Base-by-base conservation (phyloP, 2,888 invertebrate genomes). In the Plagodis pulveraria region DNA sequence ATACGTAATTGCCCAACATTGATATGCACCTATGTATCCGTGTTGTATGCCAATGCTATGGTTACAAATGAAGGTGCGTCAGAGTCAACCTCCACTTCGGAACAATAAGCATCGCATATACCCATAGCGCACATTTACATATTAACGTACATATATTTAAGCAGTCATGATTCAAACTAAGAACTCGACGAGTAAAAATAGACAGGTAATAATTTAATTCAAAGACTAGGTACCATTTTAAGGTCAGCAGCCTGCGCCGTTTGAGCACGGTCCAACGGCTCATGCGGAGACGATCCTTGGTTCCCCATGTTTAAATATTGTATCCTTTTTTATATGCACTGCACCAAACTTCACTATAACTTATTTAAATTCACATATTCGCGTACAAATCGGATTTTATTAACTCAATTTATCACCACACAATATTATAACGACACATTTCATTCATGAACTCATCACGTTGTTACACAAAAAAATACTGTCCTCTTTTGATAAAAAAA, bases 271-370 rank as follows among this genome's bases (percentile, higher is more conserved):
- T 96, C 96, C 84, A 97, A 94, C 74, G 97, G 96, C 88, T 96
- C 96, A 88, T 97, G 97, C 71, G 95, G 94, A 80, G 96, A 96
- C 72, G 97, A 96, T 80, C 96, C 96, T 89, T 96, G 96, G 87
- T 97, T 97, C 80, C 97, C 97, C 97, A 96, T 97, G 73, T 69
- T 87, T 64, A 53, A 54, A 52, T 61, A 65, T 64, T 67, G 58
- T 62, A 58, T 58, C 65, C 66, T 66, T 60, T 59, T 65, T 49
- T 71, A 64, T 73, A 63, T 70, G 67, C 72, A 70, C 73, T 69
- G 62, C 57, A 61, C 56, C 70, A 66, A 71, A 74, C 74, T 77
- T 71, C 80, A 78, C 77, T 68, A 66, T 75, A 62, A 78, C 73
- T 63, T 53, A 51, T 56, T 64, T 49, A 60, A 53, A 49, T 38